Conservation (phyloP, 2,113 vertebrate genomes). For the Origma solitaria region DNA sequence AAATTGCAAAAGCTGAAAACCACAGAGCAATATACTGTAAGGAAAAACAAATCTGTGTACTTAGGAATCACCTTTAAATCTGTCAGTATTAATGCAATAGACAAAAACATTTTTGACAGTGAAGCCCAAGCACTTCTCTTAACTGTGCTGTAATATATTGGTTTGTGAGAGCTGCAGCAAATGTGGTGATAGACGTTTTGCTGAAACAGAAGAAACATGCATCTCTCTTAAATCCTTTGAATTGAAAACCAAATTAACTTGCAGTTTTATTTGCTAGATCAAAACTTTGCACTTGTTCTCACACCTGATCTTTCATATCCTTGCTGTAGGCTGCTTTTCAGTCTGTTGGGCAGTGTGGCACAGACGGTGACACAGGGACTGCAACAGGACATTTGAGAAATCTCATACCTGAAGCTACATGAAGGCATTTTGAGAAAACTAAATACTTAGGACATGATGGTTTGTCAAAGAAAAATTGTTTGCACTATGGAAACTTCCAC, state of each 20-base stretch:
- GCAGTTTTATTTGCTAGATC: not conserved
- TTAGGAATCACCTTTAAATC: not conserved
- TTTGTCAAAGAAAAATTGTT: not conserved
- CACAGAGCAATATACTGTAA: not conserved
- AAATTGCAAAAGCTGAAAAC: not conserved
- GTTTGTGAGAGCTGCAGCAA: not conserved
- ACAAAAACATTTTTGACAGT: not conserved
- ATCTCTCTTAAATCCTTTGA: not conserved
- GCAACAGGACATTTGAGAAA: not conserved
- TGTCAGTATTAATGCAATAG: not conserved
- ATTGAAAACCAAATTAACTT: not conserved
- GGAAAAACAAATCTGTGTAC: constrained; percentile 1
- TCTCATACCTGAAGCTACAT: not conserved
- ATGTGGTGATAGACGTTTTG: not conserved
- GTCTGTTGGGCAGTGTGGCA: not conserved
- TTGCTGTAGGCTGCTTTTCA: not conserved
- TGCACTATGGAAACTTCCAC: not conserved
- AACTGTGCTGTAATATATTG: not conserved
- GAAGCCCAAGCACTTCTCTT: not conserved
- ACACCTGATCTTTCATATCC: not conserved
- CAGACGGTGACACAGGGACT: not conserved
- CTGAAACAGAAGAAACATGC: not conserved
- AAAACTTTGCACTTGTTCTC: not conserved
- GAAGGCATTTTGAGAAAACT: not conserved
- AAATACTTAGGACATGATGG: not conserved